These are phyloP conservation scores for Catocala fraxini DNA, from an alignment of 2,888 invertebrate species.

Conservation along the genomic window DNA sequence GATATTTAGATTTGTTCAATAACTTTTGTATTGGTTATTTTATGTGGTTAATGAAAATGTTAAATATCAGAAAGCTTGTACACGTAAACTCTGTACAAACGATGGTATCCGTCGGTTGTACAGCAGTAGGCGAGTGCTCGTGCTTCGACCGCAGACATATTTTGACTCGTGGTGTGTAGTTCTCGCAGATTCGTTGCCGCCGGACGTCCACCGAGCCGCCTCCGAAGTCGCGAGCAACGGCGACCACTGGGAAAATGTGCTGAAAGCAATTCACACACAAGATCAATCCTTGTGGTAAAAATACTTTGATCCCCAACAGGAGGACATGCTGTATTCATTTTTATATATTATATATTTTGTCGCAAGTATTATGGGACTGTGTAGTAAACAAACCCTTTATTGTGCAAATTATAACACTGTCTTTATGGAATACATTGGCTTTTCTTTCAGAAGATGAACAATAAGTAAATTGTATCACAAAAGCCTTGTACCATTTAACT, in stretches of 20 bases:
- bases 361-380: constrained; percentile 43
- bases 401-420: not conserved
- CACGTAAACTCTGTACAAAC: constrained; percentile 17
- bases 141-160: constrained; percentile 62
- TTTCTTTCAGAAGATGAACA: too few relatives aligned
- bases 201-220: constrained; percentile 83
- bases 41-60: not conserved
- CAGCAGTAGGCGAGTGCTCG: constrained; percentile 17
- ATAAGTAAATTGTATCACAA: too few relatives aligned
- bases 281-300: constrained; percentile 87
- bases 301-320: constrained; percentile 74
- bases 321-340: constrained; percentile 83
- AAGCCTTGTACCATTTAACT: too few relatives aligned
- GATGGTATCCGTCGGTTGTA: constrained; percentile 14
- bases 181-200: constrained; percentile 85
- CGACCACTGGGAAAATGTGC: constrained; percentile 90
- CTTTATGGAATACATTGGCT: too few relatives aligned
- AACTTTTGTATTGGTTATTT: not conserved
- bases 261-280: constrained; percentile 87
- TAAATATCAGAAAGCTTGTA: constrained; percentile 32
- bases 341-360: constrained; percentile 62
- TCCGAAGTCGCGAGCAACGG: constrained; percentile 89
- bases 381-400: constrained; percentile 12
- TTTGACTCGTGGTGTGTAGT: constrained; percentile 86
- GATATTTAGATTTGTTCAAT: constrained; percentile 31